These are phyloP conservation scores for Microtus ochrogaster DNA, from an alignment of 2,113 vertebrate genomes.

Conservation along the genomic window DNA sequence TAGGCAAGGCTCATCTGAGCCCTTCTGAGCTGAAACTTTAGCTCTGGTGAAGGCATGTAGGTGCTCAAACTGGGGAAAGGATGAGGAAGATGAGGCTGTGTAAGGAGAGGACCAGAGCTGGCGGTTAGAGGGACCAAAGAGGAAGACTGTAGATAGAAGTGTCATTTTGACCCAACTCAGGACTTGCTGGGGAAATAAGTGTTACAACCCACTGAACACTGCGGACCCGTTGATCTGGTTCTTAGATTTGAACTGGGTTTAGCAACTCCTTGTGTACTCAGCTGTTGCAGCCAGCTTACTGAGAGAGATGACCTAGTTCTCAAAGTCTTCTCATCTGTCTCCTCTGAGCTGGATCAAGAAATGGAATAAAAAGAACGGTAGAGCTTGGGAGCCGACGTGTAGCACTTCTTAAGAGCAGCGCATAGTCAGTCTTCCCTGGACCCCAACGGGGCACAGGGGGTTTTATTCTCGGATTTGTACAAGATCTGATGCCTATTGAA, in stretches of 20 bases:
- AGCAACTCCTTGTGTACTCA: neutral
- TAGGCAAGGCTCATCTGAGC: neutral
- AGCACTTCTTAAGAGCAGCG: neutral
- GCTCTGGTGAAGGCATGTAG: neutral
- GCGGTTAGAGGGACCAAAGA: neutral
- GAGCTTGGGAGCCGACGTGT: neutral
- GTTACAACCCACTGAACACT: slow-evolving; percentile 34
- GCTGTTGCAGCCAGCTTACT: slow-evolving; percentile 13
- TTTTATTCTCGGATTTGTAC: neutral
- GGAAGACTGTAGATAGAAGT: slow-evolving; percentile 10
- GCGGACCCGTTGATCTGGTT: slow-evolving; percentile 52
- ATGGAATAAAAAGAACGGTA: neutral
- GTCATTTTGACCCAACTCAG: slow-evolving; percentile 8
- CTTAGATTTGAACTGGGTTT: slow-evolving; percentile 21
- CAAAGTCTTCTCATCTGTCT: neutral
- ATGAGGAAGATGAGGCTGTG: neutral
- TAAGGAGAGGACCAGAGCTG: neutral
- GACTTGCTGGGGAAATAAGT: slow-evolving; percentile 49
- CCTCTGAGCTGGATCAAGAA: neutral
- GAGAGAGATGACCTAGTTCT: slow-evolving; percentile 56
- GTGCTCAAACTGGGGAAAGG: neutral
- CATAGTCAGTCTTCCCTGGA: fast-evolving
- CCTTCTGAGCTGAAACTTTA: neutral
- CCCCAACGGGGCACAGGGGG: neutral
- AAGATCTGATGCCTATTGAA: neutral